Conservation (phyloP, 2,888 invertebrate genomes). For the Rhabditoides inermis region DNA sequence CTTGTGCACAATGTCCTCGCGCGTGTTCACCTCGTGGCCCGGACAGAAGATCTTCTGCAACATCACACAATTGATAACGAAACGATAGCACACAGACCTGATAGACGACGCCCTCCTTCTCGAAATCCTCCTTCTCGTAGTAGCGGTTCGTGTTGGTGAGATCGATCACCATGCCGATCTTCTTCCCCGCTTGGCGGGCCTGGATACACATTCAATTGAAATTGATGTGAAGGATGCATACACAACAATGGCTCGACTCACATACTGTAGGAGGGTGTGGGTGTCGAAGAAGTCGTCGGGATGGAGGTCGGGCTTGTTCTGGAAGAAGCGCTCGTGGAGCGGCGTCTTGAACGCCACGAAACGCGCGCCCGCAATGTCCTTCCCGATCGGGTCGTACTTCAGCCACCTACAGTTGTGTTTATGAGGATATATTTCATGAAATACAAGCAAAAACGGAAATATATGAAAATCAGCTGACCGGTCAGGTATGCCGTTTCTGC, state of each 20-base stretch:
- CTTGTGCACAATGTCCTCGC: slow-evolving; percentile 28
- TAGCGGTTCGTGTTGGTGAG: slow-evolving; percentile 54
- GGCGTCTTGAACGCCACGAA: slow-evolving; percentile 72
- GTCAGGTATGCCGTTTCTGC: too few relatives aligned
- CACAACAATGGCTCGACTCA: background rate
- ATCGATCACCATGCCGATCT: slow-evolving; percentile 54
- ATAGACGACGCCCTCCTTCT: slow-evolving; percentile 20
- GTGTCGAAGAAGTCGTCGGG: slow-evolving; percentile 22
- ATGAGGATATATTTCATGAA: too few relatives aligned
- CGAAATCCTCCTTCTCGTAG: slow-evolving; percentile 25
- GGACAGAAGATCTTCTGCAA: slow-evolving; percentile 15
- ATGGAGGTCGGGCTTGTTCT: slow-evolving; percentile 51
- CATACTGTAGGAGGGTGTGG: slow-evolving; percentile 7
- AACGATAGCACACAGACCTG: slow-evolving; percentile 14
- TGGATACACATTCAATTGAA: slow-evolving; percentile 3
- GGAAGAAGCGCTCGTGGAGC: slow-evolving; percentile 54
- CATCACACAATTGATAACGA: background rate
- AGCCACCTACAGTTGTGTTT: too few relatives aligned
- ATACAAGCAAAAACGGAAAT: too few relatives aligned
- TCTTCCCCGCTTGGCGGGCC: slow-evolving; percentile 33
- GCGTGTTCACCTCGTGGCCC: slow-evolving; percentile 31
- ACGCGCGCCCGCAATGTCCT: slow-evolving; percentile 64
- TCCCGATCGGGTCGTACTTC: slow-evolving; percentile 57
- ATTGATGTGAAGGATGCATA: background rate
- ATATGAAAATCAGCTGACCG: too few relatives aligned